Evolutionary conservation across 2,113 vertebrate genomes (phyloP), one percentile per base, ranked within the genome.

Genomic region (Rhizomys pruinosus): DNA sequence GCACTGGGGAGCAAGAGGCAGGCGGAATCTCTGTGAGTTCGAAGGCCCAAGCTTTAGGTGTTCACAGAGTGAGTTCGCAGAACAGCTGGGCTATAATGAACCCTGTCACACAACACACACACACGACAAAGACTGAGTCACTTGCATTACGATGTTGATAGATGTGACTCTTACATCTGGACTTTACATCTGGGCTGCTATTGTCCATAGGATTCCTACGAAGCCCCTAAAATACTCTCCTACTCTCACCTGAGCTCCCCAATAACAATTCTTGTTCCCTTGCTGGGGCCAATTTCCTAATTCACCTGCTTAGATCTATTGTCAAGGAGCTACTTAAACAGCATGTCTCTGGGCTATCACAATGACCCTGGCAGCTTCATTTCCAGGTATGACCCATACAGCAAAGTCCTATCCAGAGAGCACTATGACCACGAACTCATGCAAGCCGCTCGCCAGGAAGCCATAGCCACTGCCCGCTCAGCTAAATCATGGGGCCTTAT

Each of bases 321-420:
- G 72, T 81, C 15, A n/a, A 23, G 39, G 88, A 59, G 39, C 27
- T 39, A 7, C 39, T 57, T 87, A 19, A 44, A 32, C 0, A 55
- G 71, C 32, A 22, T 7, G 34, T 37, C n/a, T 61, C 55, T 72
- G 7, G 17, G n/a, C 90, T 61, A 7, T 90, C 42, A 42, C 34
- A 9, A 4, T 91, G 63, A 91, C 22, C 55, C 20, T 59, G 32
- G 80, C 0, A 0, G 15, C 0, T 78, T 64, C 91, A 85, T 96
- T 94, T 91, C 90, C 96, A 99, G 99, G 97, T 99, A 99, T 0
- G 99, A 99, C 96, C 99, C 99, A 19, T 99, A 99, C 97, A 99
- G 98, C 98, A 99, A 99, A 96, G 97, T 99, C 79, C 99, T 99
- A 85, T 99, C 99, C 13, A 98, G 98, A 92, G 99, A 99, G 95